Percentiles rank a stretch among this genome's conserved stretches.
phyloP scores from a whole-genome alignment of 2,888 invertebrate genomes.

The Agrotis clavis region DNA sequence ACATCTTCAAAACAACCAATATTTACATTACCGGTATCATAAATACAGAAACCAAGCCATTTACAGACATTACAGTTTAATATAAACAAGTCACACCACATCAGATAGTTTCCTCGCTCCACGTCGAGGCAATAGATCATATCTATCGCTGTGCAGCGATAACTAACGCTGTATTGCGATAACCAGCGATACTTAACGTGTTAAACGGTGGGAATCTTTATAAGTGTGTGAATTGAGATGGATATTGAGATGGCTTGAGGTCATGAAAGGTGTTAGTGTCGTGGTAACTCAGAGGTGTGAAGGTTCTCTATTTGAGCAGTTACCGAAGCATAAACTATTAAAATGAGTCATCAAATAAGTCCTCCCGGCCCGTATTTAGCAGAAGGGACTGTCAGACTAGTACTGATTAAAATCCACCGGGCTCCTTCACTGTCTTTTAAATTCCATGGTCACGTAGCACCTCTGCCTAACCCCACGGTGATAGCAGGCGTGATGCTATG shows the following conservation, averaged over 20 bases:
- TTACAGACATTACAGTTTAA: conserved; percentile 6
- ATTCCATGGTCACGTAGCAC: too few species aligned
- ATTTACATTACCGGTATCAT: conserved; percentile 11
- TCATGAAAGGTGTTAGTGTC: not conserved
- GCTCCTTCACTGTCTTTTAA: too few species aligned
- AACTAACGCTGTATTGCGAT: conserved; percentile 15
- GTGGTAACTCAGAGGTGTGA: too few species aligned
- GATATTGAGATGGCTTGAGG: not conserved
- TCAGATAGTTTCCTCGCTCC: conserved; percentile 1
- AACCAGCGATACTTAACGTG: conserved; percentile 11
- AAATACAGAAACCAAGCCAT: conserved; percentile 20
- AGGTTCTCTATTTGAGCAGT: too few species aligned
- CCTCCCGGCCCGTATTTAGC: too few species aligned
- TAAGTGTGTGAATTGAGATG: conserved; percentile 18
- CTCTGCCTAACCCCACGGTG: too few species aligned
- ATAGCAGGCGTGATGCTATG: not conserved
- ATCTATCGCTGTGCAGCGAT: conserved; percentile 26
- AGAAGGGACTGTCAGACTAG: too few species aligned
- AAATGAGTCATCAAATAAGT: too few species aligned
- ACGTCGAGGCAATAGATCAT: conserved; percentile 47
- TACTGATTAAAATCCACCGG: too few species aligned
- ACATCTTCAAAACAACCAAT: conserved; percentile 12
- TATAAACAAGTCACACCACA: conserved; percentile 35
- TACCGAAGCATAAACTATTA: too few species aligned
- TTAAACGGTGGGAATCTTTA: conserved; percentile 19